phyloP scores from a whole-genome alignment of 2,113 vertebrate genomes.

The Delphinapterus leucas region DNA sequence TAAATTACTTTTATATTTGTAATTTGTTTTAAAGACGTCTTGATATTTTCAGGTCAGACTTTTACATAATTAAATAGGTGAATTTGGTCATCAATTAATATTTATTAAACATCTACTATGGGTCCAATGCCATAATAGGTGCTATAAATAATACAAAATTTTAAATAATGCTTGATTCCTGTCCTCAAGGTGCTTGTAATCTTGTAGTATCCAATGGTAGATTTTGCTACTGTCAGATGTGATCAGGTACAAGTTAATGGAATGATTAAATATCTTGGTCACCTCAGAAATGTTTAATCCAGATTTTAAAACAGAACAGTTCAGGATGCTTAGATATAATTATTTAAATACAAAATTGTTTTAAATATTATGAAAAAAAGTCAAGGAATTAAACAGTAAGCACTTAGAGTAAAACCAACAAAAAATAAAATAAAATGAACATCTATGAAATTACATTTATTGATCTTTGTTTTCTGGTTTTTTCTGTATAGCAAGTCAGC shows the following conservation, averaged over 20 bases:
- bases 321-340: neutral
- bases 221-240: neutral
- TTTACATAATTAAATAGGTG: constrained; percentile 16
- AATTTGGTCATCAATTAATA: neutral
- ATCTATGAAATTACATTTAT: neutral
- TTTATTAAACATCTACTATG: neutral
- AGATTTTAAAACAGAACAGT: neutral
- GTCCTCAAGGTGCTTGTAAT: neutral
- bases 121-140: neutral
- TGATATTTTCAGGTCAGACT: neutral
- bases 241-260: neutral
- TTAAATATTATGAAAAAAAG: constrained; percentile 2
- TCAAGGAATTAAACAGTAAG: neutral
- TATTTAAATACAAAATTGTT: constrained; percentile 1
- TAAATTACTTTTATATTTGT: constrained; percentile 22
- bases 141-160: neutral
- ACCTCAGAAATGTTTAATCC: neutral
- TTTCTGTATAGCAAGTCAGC: constrained; percentile 4
- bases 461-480: neutral
- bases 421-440: neutral
- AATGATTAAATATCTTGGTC: neutral
- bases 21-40: neutral
- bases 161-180: neutral
- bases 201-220: neutral
- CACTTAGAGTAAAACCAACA: neutral